Percentiles rank a stretch among this genome's conserved stretches.
Conservation (phyloP, 2,888 invertebrate genomes). For the Oeneis ivallda region DNA sequence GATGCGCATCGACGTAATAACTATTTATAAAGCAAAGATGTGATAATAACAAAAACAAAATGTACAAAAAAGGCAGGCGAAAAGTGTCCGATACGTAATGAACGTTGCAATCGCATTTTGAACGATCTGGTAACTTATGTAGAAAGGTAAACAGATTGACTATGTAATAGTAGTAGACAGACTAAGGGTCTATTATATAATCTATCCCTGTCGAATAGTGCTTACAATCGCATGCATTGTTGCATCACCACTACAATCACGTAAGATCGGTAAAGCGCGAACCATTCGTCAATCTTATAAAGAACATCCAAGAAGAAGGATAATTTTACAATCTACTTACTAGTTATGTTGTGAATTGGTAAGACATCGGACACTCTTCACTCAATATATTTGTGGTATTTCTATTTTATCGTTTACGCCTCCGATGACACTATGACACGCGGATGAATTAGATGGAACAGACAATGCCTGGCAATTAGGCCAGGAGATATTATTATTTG, state of each 20-base stretch:
- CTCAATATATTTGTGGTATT: neutral
- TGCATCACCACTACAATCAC: neutral
- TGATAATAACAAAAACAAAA: neutral
- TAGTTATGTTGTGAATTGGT: no score
- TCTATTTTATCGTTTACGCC: neutral
- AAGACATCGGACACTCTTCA: constrained; percentile 5
- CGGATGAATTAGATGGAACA: constrained; percentile 68
- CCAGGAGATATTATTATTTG: constrained; percentile 38
- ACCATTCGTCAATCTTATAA: neutral
- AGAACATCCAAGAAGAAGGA: neutral
- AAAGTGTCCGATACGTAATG: constrained; percentile 3
- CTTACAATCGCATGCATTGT: neutral
- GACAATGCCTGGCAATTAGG: constrained; percentile 41
- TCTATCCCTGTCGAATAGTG: neutral
- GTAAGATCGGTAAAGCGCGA: neutral
- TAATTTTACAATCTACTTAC: neutral
- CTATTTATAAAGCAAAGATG: neutral
- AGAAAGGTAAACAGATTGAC: neutral
- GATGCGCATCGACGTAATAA: constrained; percentile 7
- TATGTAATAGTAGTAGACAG: neutral
- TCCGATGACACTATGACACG: constrained; percentile 56
- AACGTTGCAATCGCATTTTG: neutral
- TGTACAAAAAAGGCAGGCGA: neutral
- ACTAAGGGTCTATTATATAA: neutral
- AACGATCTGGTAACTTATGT: neutral